These are phyloP conservation scores for Drosophila melanosoma DNA, from an alignment of 2,888 invertebrate genomes.

Conservation along the genomic window DNA sequence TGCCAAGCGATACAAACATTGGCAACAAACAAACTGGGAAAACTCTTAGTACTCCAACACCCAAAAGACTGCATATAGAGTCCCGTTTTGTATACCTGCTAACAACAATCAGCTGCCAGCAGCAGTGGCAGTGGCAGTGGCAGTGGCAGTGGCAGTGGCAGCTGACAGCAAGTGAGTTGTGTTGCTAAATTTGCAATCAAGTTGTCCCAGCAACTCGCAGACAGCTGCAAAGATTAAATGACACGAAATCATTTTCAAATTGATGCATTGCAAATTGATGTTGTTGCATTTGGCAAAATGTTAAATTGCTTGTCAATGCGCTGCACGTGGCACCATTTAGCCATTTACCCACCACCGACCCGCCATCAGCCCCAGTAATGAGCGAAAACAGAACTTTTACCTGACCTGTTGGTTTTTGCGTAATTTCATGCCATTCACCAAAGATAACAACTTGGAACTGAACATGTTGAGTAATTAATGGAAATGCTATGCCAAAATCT, in stretches of 20 bases:
- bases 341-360: constrained; percentile 41
- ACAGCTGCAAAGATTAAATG: constrained; percentile 72
- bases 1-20: constrained; percentile 33
- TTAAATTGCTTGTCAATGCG: constrained; percentile 71
- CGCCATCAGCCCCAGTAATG: constrained; percentile 26
- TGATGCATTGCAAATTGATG: constrained; percentile 79
- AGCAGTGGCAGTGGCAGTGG: not conserved
- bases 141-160: constrained; percentile 5
- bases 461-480: constrained; percentile 52
- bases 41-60: not conserved
- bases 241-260: constrained; percentile 41
- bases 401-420: constrained; percentile 14
- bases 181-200: constrained; percentile 67
- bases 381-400: constrained; percentile 37
- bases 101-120: constrained; percentile 4
- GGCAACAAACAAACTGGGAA: constrained; percentile 15
- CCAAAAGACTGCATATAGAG: not conserved
- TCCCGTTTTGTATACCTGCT: constrained; percentile 5
- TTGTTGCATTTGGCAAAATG: constrained; percentile 65
- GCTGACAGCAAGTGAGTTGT: constrained; percentile 34
- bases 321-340: constrained; percentile 72
- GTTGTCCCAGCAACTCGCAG: constrained; percentile 65
- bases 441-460: constrained; percentile 17
- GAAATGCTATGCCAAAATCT: constrained; percentile 69
- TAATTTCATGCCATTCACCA: constrained; percentile 33